A percentile compares a stretch with the other conserved stretches of the same genome.
Evolutionary conservation across 2,113 vertebrate species (phyloP).

Genomic region (Chionis minor): DNA sequence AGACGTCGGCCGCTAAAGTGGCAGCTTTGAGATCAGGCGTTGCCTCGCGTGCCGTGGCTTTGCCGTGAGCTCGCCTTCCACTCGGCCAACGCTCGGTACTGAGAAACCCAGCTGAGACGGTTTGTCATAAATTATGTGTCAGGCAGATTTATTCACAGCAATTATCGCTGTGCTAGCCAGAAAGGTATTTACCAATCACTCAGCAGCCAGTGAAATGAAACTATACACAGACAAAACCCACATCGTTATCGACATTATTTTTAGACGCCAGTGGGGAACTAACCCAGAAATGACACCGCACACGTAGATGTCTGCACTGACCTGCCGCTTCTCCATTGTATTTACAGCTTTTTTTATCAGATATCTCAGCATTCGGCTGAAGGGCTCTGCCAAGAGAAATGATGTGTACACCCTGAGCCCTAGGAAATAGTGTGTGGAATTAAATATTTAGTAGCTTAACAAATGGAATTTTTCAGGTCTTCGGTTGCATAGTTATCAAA

Average conservation of each 20-base stretch:
- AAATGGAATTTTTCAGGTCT: not conserved
- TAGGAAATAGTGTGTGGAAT: not conserved
- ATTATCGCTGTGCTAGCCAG: not conserved
- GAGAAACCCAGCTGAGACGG: not conserved
- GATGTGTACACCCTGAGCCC: accelerated
- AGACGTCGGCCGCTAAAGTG: not conserved
- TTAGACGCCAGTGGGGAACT: not conserved
- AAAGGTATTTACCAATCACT: not conserved
- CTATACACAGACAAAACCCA: not conserved
- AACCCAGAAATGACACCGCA: not conserved
- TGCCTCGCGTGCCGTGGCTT: not conserved
- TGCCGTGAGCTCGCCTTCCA: not conserved
- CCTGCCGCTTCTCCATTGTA: not conserved
- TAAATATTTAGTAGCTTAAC: not conserved
- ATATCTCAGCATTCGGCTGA: not conserved
- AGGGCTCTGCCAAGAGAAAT: not conserved
- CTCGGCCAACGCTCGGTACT: not conserved
- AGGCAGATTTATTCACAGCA: not conserved
- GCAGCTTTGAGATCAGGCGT: not conserved
- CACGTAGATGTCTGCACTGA: accelerated
- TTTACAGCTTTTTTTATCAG: not conserved
- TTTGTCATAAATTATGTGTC: not conserved
- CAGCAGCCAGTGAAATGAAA: not conserved
- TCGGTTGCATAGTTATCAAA: not conserved
- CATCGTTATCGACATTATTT: accelerated